Percentiles rank a stretch among this genome's conserved stretches.
Conservation (phyloP, 2,888 invertebrate genomes). For the Diplazon laetatorius region DNA sequence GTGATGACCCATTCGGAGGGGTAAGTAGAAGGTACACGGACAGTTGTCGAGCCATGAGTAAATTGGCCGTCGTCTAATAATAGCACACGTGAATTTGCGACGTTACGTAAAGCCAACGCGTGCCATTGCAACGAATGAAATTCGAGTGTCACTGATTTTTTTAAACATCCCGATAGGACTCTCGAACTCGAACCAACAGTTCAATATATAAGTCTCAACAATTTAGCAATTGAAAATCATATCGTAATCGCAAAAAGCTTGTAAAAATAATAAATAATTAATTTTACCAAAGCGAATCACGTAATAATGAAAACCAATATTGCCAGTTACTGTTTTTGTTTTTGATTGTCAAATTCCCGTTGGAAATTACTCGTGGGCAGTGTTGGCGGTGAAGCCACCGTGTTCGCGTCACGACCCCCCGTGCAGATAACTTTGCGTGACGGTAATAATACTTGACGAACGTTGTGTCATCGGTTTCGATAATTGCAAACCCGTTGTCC, state of each 20-base stretch:
- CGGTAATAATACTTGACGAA: slow-evolving; percentile 30
- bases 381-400: neutral
- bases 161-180: no score
- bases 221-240: no score
- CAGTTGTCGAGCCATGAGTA: slow-evolving; percentile 67
- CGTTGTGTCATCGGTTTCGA: slow-evolving; percentile 50
- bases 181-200: no score
- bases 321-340: no score
- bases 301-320: no score
- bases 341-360: neutral
- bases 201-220: no score
- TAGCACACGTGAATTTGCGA: slow-evolving; percentile 65
- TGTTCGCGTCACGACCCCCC: neutral
- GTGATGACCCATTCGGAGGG: neutral
- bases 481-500: slow-evolving; percentile 40
- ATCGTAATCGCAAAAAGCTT: neutral
- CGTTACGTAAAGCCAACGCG: slow-evolving; percentile 65
- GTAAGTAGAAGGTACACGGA: neutral
- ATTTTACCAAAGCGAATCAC: no score
- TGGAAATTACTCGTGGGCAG: neutral
- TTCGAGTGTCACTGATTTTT: neutral
- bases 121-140: neutral
- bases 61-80: slow-evolving; percentile 72
- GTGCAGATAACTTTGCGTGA: slow-evolving; percentile 46
- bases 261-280: neutral